Conservation (phyloP, 92 coral and sea anemone species). For the Palythoa caribaeorum region DNA sequence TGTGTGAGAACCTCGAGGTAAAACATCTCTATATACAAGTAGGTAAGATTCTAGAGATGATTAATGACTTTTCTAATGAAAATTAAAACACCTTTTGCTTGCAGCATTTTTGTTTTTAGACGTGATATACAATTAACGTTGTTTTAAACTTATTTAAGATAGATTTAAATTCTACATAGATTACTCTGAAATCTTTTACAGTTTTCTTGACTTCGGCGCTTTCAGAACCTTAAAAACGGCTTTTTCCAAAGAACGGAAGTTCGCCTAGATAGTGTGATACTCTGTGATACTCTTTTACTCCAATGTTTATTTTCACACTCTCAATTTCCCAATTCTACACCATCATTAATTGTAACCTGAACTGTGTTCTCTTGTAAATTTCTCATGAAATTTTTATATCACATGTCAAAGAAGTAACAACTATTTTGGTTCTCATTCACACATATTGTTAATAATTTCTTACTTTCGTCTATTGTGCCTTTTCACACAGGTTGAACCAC, state of each 20-base stretch:
- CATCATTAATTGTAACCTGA: neutral
- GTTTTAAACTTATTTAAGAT: constrained; percentile 10
- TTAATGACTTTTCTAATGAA: constrained; percentile 26
- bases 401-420: constrained; percentile 16
- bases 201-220: neutral
- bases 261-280: neutral
- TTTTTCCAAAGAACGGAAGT: constrained; percentile 4
- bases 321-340: neutral
- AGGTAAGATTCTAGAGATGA: constrained; percentile 4
- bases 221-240: neutral
- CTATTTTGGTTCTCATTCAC: constrained; percentile 6
- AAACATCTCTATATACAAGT: neutral
- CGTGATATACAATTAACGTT: constrained; percentile 18
- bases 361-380: constrained; percentile 17
- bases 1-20: constrained; percentile 15
- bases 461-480: constrained; percentile 44
- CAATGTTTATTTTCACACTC: neutral
- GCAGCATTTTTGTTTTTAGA: neutral
- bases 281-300: constrained; percentile 15
- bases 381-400: constrained; percentile 42
- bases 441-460: constrained; percentile 34
- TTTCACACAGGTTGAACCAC: constrained; percentile 65
- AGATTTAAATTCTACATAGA: neutral
- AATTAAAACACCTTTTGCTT: constrained; percentile 10
- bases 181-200: neutral